Conservation (phyloP, 2,113 vertebrate species). For the Romanogobio albipinnatus region DNA sequence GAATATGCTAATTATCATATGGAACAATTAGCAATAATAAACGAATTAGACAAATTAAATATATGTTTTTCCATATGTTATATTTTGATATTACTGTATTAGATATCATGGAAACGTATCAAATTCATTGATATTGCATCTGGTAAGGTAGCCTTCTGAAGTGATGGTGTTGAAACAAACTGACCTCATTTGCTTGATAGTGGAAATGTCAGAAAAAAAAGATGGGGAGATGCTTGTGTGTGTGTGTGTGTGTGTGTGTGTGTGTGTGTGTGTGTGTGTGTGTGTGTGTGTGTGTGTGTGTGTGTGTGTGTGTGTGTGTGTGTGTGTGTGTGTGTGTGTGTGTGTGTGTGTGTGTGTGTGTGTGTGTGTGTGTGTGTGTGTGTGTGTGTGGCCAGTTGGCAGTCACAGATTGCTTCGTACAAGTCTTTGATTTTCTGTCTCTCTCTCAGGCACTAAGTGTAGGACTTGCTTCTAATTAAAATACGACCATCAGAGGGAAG, state of each 20-base stretch:
- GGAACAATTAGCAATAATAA: too few relatives aligned
- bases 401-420: constrained; percentile 9
- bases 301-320: constrained; percentile 46
- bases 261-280: constrained; percentile 45
- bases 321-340: constrained; percentile 44
- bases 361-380: constrained; percentile 47
- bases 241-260: constrained; percentile 47
- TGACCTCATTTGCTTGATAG: background rate
- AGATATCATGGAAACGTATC: background rate
- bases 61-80: too few relatives aligned
- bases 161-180: background rate
- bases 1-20: too few relatives aligned
- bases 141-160: background rate
- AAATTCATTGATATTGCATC: background rate
- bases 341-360: constrained; percentile 47
- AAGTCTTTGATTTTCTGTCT: constrained; percentile 46
- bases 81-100: too few relatives aligned
- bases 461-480: constrained; percentile 54
- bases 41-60: too few relatives aligned
- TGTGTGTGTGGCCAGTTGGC: constrained; percentile 37
- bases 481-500: constrained; percentile 38
- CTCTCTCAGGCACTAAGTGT: constrained; percentile 10
- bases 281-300: constrained; percentile 43
- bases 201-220: constrained; percentile 18
- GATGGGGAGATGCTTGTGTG: background rate